These are phyloP conservation scores for Mastomys natalensis DNA, from an alignment of 2,113 vertebrate genomes.

Conservation along the genomic window DNA sequence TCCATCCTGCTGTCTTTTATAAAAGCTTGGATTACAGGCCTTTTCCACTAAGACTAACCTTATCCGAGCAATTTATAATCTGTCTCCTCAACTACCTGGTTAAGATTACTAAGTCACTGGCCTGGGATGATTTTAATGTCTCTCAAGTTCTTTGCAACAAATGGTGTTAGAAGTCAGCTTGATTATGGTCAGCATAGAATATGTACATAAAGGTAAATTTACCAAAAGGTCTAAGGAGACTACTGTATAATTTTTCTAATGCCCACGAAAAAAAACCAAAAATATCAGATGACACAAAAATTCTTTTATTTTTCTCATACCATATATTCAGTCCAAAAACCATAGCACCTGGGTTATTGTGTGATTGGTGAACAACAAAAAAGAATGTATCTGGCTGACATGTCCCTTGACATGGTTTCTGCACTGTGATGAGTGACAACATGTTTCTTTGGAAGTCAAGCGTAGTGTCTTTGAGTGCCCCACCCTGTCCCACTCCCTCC, in stretches of 20 bases:
- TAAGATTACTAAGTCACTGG: not conserved
- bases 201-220: not conserved
- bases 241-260: not conserved
- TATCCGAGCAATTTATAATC: not conserved
- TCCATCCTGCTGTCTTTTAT: not conserved
- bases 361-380: not conserved
- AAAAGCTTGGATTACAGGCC: not conserved
- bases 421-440: rapidly evolving
- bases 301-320: not conserved
- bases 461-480: not conserved
- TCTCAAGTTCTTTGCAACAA: not conserved
- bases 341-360: rapidly evolving
- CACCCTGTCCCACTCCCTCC: not conserved
- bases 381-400: not conserved
- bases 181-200: not conserved
- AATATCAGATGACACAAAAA: not conserved
- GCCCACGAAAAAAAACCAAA: not conserved
- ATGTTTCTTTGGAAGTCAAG: not conserved
- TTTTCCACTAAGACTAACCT: not conserved
- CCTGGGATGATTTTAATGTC: not conserved
- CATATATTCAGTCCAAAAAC: not conserved
- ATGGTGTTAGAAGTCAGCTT: not conserved
- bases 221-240: not conserved
- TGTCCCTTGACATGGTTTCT: not conserved
- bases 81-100: not conserved